Evolutionary conservation across 2,113 vertebrate genomes (phyloP).

Genomic region (Microcebus lehilahytsara): DNA sequence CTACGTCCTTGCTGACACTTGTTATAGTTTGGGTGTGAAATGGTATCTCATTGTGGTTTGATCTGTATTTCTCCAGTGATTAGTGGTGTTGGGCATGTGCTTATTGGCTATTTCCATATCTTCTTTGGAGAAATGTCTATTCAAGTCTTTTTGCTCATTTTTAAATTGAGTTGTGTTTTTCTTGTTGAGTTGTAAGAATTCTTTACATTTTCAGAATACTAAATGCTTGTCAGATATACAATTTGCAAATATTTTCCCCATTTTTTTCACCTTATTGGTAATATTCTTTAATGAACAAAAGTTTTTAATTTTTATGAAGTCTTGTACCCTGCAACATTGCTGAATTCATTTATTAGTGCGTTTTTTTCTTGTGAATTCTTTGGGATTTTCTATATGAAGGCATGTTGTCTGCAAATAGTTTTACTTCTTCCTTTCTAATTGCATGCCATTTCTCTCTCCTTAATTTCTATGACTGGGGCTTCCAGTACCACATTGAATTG

Average conservation of each 20-base stretch:
- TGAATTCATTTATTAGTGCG: not conserved
- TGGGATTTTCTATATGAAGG: not conserved
- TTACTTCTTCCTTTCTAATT: not conserved
- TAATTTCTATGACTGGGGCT: not conserved
- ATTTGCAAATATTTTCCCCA: not conserved
- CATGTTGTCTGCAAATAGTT: not conserved
- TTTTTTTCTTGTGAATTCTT: not conserved
- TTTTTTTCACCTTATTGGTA: not conserved
- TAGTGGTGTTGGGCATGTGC: not conserved
- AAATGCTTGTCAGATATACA: not conserved
- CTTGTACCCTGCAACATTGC: not conserved
- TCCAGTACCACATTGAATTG: not conserved
- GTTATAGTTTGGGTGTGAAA: not conserved
- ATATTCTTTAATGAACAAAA: not conserved
- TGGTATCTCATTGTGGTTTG: not conserved
- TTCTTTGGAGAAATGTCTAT: not conserved
- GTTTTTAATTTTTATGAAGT: not conserved
- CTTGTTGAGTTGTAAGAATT: not conserved
- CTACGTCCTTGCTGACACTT: not conserved
- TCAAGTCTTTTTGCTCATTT: not conserved
- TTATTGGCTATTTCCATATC: not conserved
- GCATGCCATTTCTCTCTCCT: not conserved
- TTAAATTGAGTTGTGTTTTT: not conserved
- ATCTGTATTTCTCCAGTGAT: not conserved
- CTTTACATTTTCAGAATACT: not conserved